These are phyloP conservation scores for Rotaria magnacalcarata DNA, from an alignment of 2,888 invertebrate species.

Conservation along the genomic window DNA sequence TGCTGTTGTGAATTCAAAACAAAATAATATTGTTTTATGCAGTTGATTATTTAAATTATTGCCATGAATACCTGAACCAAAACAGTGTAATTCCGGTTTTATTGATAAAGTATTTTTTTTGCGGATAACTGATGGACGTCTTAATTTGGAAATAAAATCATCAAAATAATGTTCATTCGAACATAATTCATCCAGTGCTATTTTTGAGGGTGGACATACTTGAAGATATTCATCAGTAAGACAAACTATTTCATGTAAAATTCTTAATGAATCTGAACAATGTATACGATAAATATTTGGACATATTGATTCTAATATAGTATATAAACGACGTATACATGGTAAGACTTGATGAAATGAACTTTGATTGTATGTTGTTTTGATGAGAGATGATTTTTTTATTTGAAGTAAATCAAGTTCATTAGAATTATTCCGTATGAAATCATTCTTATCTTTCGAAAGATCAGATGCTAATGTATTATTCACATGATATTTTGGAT, in stretches of 20 bases:
- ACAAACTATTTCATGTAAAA: conserved; percentile 31
- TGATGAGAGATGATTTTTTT: background rate
- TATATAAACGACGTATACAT: background rate
- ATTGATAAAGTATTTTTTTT: background rate
- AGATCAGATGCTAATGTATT: background rate
- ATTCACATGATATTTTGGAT: background rate
- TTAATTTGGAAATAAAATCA: background rate
- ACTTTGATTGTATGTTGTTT: background rate
- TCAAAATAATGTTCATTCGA: background rate
- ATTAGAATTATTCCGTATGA: background rate
- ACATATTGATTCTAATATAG: background rate
- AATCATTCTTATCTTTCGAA: background rate
- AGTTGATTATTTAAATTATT: background rate
- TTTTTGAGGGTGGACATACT: background rate
- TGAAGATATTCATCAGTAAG: conserved; percentile 3
- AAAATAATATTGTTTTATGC: background rate
- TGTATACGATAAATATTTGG: background rate
- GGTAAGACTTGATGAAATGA: background rate
- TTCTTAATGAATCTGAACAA: background rate
- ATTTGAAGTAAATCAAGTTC: background rate
- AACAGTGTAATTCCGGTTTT: background rate
- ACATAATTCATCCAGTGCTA: background rate
- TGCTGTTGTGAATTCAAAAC: conserved; percentile 14
- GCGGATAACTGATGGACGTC: background rate
- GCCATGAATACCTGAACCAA: background rate